Base-by-base conservation (phyloP, 92 coral and sea anemone species). In the Porites cylindrica region DNA sequence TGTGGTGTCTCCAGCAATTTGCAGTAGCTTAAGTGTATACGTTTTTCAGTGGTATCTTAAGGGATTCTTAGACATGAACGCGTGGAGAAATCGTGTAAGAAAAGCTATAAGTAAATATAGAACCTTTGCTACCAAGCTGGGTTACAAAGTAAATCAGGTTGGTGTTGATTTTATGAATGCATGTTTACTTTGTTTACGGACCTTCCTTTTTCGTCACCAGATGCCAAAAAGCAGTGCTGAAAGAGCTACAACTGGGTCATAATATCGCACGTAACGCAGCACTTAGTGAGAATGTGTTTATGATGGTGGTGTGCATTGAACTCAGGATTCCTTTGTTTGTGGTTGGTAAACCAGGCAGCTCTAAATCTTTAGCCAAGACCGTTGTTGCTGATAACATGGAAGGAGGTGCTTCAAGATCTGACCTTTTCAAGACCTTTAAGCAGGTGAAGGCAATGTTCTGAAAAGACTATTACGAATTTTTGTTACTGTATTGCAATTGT, bases 251-350 rank as follows among this genome's bases (percentile, higher is more conserved):
- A 56, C 87, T 90, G 53, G 98, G 96, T 70, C 73, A 82, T 11
- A 95, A 95, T 85, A 96, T 96, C 20, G 98, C 98, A 38, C 91
- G 90, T 6, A 95, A 93, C 85, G 82, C 85, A 16, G 98, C 98
- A 20, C 78, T 96, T 68, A 87, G 96, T 51, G 96, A 96, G 77
- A 96, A 96, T 62, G 98, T 96, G 78, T 96, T 96, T 75, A 92
- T 96, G 98, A 96, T 96, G 98, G 95, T 94, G 58, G 93, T 96
- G 20, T 95, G 98, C 75, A 92, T 94, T 66, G 98, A 96, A 89
- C 93, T 96, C 19, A 91, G 98, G 60, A 94, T 96, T 64, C 98
- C 98, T 5, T 54, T 95, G 89, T 95, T 95, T 88, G 98, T 95
- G 53, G 94, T 95, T n/a, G 98, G 98, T 43, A 95, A 95, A 84